Evolutionary conservation across 2,113 vertebrate species (phyloP).

Genomic region (Perca fluviatilis): DNA sequence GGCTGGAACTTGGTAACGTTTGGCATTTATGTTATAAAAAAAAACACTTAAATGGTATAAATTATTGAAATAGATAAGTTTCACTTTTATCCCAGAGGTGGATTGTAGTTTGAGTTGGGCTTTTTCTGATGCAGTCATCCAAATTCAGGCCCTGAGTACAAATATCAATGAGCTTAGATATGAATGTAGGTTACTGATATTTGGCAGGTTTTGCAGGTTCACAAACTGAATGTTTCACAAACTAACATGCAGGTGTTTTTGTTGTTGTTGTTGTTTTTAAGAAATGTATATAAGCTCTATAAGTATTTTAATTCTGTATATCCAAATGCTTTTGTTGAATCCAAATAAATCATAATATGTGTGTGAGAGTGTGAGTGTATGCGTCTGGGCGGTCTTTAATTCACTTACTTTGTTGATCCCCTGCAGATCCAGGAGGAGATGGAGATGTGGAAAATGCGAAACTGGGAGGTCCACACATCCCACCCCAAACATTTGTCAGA

Average conservation of each 20-base stretch:
- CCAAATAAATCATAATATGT: background rate
- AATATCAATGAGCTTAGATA: background rate
- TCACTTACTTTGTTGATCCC: conserved; percentile 16
- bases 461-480: conserved; percentile 88
- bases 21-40: background rate
- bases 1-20: background rate
- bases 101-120: background rate
- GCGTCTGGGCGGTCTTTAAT: conserved; percentile 9
- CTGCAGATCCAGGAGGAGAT: conserved; percentile 95
- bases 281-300: background rate
- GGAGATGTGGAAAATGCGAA: conserved; percentile 98
- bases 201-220: background rate
- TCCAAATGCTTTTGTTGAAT: background rate
- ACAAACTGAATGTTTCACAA: background rate
- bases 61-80: background rate
- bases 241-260: background rate
- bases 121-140: background rate
- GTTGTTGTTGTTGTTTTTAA: background rate
- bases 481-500: conserved; percentile 80
- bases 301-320: background rate
- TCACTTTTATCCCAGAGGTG: background rate
- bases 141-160: background rate
- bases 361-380: background rate
- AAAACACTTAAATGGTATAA: no score
- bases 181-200: background rate